Base-by-base conservation (phyloP, 1,140 invertebrate genomes). In the Ruditapes philippinarum region DNA sequence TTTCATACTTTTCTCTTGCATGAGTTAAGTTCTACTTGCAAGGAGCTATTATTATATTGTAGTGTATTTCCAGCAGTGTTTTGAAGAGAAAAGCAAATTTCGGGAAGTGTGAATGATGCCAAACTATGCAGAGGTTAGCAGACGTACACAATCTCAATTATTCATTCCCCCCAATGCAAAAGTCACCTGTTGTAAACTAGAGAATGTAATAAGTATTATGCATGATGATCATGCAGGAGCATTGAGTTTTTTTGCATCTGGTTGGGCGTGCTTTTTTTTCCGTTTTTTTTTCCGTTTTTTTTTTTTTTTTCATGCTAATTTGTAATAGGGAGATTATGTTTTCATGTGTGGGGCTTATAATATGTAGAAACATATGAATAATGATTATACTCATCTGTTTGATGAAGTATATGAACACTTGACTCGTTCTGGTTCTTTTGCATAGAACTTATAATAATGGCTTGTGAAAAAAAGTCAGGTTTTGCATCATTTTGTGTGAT, bases 141-240 rank as follows among this genome's bases (percentile, higher is more conserved):
- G 57, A 28, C n/a, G n/a, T 28, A 28, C 14, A 70, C 65, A 70
- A 38, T 36, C 36, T 70, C 65, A 70, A 70, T 36, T 62, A 62
- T 70, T 70, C 65, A 70, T 70, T 70, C 65, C 22, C n/a, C 38
- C 11, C 36, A 70, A 70, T 70, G 36, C 33, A 70, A 70, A 38
- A 70, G 36, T 62, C 57, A 62, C 57, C 57, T 62, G 57, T 62
- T 70, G 28, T 17, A 40, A 70, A 70, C 33, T 1, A 70, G 65
- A 70, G 28, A 70, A 70, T 70, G 33, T 33, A 38, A 38, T 70
- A 70, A 70, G 36, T 70, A 70, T 70, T 31, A 70, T 70, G 36
- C 28, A 70, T 70, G 65, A 70, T 70, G n/a, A n/a, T n/a, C n/a
- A n/a, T n/a, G 33, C 38, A 70, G n/a, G 65, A 70, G 22, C 38